These are phyloP conservation scores for Hydropsyche tenuis DNA, from an alignment of 1,140 invertebrate species.

Conservation along the genomic window DNA sequence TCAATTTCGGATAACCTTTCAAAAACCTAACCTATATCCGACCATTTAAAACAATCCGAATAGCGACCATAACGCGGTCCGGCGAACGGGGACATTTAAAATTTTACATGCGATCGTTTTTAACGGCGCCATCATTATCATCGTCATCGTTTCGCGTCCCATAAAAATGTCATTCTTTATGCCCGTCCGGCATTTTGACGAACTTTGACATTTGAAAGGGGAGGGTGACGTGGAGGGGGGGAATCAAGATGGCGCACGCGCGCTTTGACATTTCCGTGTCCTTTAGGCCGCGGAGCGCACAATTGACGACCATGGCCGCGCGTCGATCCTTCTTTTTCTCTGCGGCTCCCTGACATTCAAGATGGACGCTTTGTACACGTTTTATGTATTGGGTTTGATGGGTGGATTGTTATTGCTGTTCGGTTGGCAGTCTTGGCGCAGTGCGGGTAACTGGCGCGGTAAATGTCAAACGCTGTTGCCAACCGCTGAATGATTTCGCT, in stretches of 20 bases:
- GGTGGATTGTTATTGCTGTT: no score
- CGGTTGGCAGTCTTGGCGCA: no score
- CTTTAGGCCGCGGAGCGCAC: conserved; percentile 22
- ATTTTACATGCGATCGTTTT: no score
- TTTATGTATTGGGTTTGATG: no score
- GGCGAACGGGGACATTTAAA: no score
- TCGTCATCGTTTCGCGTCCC: not conserved
- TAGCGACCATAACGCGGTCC: no score
- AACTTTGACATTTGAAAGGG: conserved; percentile 18
- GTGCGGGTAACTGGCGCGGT: no score
- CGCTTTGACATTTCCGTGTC: conserved; percentile 36
- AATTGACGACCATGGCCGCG: conserved; percentile 30
- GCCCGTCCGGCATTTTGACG: not conserved
- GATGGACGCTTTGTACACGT: conserved; percentile 22
- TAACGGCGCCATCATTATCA: no score
- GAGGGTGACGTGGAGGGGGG: not conserved
- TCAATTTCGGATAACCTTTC: no score
- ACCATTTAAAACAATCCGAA: no score
- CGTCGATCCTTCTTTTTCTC: conserved; percentile 27
- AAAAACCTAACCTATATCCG: no score
- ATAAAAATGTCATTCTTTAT: conserved; percentile 7
- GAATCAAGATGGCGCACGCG: conserved; percentile 19
- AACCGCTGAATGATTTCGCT: not conserved
- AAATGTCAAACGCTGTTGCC: no score
- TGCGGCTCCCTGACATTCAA: conserved; percentile 36